Percentiles rank a stretch among this genome's conserved stretches.
Conservation (phyloP, 2,797 vertebrate genomes). For the Heteromormyrus szaboi region DNA sequence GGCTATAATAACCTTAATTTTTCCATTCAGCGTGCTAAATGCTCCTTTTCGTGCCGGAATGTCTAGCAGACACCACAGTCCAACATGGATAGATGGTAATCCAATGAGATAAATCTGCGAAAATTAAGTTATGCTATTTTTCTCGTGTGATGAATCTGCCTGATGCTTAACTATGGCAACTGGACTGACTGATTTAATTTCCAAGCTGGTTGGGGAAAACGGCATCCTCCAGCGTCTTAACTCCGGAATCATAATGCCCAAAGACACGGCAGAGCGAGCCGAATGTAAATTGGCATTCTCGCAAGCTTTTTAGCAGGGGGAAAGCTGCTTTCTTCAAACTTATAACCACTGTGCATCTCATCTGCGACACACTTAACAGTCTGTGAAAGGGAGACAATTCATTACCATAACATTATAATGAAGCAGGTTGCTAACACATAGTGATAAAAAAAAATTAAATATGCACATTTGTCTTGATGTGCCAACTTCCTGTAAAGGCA, state of each 20-base stretch:
- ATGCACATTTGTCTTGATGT: slow-evolving; percentile 6
- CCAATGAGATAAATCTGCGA: not conserved
- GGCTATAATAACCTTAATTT: not conserved
- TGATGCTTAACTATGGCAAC: slow-evolving; percentile 1
- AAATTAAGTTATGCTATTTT: not conserved
- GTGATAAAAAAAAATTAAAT: not conserved
- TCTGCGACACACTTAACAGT: slow-evolving; percentile 21
- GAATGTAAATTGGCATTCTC: slow-evolving; percentile 39
- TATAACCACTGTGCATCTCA: slow-evolving; percentile 18
- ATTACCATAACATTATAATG: not conserved
- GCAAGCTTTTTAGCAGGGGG: slow-evolving; percentile 8
- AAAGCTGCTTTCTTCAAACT: not conserved
- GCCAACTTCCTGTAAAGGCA: not conserved
- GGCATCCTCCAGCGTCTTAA: slow-evolving; percentile 20
- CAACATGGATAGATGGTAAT: not conserved
- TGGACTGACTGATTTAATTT: slow-evolving; percentile 24
- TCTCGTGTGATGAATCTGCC: not conserved
- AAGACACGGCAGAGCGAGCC: slow-evolving; percentile 30
- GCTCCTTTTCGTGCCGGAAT: not conserved
- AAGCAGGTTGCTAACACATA: not conserved
- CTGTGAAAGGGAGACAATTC: slow-evolving; percentile 8
- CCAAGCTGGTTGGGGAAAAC: slow-evolving; percentile 22
- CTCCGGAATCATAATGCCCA: slow-evolving; percentile 21
- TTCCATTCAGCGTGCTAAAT: not conserved
- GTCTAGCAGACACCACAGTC: not conserved